Evolutionary conservation across 2,113 vertebrate genomes (phyloP).

Genomic region (Jaculus jaculus): DNA sequence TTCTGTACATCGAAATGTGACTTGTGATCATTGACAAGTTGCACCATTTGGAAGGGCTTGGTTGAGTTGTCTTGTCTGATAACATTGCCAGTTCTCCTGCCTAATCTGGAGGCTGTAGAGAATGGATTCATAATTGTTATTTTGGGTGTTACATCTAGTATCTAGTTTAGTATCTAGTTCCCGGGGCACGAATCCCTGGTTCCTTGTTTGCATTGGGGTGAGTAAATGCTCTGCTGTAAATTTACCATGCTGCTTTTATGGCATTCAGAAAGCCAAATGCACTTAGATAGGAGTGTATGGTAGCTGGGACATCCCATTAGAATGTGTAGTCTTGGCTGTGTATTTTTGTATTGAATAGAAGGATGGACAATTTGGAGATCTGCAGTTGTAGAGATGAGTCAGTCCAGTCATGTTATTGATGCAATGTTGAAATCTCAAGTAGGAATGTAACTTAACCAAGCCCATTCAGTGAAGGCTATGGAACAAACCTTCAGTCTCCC

Average conservation of each 20-base stretch:
- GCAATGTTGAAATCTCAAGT: background rate
- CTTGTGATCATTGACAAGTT: background rate
- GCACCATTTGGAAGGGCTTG: background rate
- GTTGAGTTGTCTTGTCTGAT: background rate
- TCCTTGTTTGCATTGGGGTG: background rate
- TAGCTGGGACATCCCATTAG: background rate
- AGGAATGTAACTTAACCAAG: background rate
- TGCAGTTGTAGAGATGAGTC: background rate
- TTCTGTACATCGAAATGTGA: constrained; percentile 7
- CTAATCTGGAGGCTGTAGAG: background rate
- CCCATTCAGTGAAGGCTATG: background rate
- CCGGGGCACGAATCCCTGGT: no score
- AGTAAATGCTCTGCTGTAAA: constrained; percentile 10
- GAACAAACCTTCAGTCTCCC: background rate
- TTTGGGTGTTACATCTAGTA: background rate
- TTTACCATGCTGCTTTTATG: background rate
- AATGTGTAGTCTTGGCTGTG: background rate
- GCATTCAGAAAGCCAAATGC: background rate
- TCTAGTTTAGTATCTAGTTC: background rate
- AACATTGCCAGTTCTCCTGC: background rate
- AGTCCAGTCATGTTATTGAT: background rate
- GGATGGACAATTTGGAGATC: background rate
- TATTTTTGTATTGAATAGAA: constrained; percentile 1
- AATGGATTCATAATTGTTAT: background rate
- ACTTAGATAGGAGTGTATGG: background rate